Evolutionary conservation across 37 sponge, comb jelly and placozoan genomes (phyloP), one percentile per base, ranked within the genome.

Genomic region (Cliona cf. orientalis): DNA sequence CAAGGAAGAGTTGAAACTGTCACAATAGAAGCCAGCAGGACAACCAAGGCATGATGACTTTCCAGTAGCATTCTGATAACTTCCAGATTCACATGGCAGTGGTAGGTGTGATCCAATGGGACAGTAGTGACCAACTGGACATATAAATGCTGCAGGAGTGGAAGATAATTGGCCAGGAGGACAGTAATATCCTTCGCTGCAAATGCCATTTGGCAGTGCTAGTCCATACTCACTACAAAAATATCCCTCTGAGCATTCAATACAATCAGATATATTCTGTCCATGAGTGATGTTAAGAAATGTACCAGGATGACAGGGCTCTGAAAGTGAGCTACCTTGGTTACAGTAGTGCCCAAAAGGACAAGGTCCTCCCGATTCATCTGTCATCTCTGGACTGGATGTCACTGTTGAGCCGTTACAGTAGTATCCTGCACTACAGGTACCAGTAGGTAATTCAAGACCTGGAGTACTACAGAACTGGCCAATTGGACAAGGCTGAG

Each of bases 101-200:
- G 63, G 63, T 26, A 61, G 28, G 28, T 12, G 5, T n/a, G 25
- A 25, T 12, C 63, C 63, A 61, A 7, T 61, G n/a, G 63, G 63
- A n/a, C 63, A 61, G n/a, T 61, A 61, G 28, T 61, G 26, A 28
- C 63, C 63, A 12, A 22, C 25, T 61, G 63, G 63, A 28, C 63
- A 61, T 12, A 61, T 28, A 61, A 61, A 61, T 12, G 12, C 63
- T 49, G 14, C 53, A 49, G 53, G 53, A 19, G 53, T 49, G 9
- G 53, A 14, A 19, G 53, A 19, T 19, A 19, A 19, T 14, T 49
- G 53, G 14, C 53, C 53, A 19, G 53, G 14, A 49, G 53, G 53
- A 49, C 53, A 49, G 53, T 19, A 49, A 49, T 49, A 49, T 9
- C 53, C 53, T 19, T 14, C 53, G 14, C 14, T 14, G 14, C 53